A percentile compares a stretch with the other conserved stretches of the same genome.
These are phyloP conservation scores for Stegophylla sp. DNA, from an alignment of 2,888 invertebrate genomes.

Conservation along the genomic window DNA sequence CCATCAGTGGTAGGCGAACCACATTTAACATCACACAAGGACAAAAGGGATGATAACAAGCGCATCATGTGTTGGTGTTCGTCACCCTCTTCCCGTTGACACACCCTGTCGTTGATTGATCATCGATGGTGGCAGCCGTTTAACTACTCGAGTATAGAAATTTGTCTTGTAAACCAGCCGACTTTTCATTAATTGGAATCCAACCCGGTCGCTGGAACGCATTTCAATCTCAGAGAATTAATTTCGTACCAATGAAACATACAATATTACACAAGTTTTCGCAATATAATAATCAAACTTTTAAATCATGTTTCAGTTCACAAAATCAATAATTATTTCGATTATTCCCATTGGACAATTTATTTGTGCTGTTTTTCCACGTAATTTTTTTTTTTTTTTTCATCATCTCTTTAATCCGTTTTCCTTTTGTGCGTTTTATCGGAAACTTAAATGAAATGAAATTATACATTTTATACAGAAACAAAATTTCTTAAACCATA, in stretches of 20 bases:
- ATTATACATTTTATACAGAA: too few species aligned
- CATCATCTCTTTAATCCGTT: too few species aligned
- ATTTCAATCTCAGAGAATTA: conserved; percentile 24
- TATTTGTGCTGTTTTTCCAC: too few species aligned
- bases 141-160: conserved; percentile 40
- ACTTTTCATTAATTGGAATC: conserved; percentile 43
- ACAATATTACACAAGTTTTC: neutral
- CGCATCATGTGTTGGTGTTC: neutral
- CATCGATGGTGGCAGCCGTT: conserved; percentile 18
- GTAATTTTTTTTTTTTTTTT: too few species aligned
- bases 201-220: neutral
- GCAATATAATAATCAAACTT: neutral
- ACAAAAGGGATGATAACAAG: conserved; percentile 10
- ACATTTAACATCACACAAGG: neutral
- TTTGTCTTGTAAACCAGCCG: conserved; percentile 47
- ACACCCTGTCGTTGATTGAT: conserved; percentile 43
- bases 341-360: too few species aligned
- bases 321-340: too few species aligned
- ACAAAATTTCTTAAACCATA: too few species aligned
- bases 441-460: too few species aligned
- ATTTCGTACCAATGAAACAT: conserved; percentile 2
- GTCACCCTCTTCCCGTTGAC: conserved; percentile 9
- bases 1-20: neutral
- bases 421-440: too few species aligned
- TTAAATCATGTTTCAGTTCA: too few species aligned